Base-by-base conservation (phyloP, 2,888 invertebrate species). In the Tetheella fluctuosa region DNA sequence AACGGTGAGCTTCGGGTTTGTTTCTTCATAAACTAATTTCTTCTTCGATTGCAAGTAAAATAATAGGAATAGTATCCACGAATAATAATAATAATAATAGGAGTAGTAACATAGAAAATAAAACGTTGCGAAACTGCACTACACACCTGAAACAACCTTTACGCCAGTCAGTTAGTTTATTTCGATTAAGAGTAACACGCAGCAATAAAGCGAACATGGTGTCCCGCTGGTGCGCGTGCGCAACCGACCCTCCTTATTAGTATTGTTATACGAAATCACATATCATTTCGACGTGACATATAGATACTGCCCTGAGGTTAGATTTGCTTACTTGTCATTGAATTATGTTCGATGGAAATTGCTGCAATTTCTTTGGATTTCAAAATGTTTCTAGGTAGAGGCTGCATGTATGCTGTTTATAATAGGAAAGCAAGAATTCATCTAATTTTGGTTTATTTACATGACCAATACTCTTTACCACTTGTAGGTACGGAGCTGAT, bases 151-250 rank as follows among this genome's bases (percentile, higher is more conserved):
- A 69, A 34, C 58, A 69, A 23, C 57, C 62, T 63, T 74, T 69
- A 77, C 30, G 61, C 30, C 58, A 60, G 62, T 67, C 71, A 77
- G 76, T 78, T 78, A 76, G 73, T 80, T 76, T 67, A 67, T 79
- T 86, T 81, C 82, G 76, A 85, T 85, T 84, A 86, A 84, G 78
- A 81, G 78, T 79, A 82, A 85, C 84, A 85, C 77, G 76, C 73
- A 58, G 76, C 71, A 70, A 81, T 80, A 84, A 75, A 64, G 70
- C 69, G 69, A 73, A 81, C 83, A 80, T 53, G 84, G 79, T 74
- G 70, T 75, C 85, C 85, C 82, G 85, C 80, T 78, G 85, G 55
- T 71, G 70, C 67, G 69, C 74, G 66, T 63, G 71, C 71, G 69
- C 69, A 59, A 60, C 60, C 59, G 59, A 59, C 65, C 61, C 63